Conservation (phyloP, 1,140 invertebrate species). For the Trypoxylus dichotomus region DNA sequence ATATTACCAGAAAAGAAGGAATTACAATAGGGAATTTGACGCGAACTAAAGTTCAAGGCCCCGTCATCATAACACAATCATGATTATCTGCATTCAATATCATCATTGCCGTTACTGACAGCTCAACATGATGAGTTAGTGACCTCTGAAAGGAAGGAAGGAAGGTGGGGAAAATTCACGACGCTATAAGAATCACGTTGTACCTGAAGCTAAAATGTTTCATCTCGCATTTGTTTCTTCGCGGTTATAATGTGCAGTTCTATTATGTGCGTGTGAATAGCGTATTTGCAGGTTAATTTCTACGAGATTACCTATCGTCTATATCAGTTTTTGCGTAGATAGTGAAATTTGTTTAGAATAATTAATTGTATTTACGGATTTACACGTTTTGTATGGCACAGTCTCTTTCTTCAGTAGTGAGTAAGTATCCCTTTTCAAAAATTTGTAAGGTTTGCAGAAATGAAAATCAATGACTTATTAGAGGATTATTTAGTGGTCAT, state of each 20-base stretch:
- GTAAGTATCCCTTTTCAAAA: too few relatives aligned
- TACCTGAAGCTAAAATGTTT: background rate
- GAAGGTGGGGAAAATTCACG: constrained; percentile 20
- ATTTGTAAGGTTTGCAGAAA: too few relatives aligned
- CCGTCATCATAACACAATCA: background rate
- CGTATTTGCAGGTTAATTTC: background rate
- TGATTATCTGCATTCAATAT: constrained; percentile 18
- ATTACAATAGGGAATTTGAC: background rate
- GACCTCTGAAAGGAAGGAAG: constrained; percentile 20
- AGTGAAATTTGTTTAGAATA: background rate
- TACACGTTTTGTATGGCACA: background rate
- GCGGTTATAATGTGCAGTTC: background rate
- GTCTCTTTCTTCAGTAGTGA: background rate
- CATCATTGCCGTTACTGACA: background rate
- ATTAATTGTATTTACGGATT: constrained; percentile 7
- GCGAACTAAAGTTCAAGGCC: constrained; percentile 1
- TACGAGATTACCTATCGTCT: background rate
- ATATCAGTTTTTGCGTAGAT: background rate
- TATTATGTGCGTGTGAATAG: background rate
- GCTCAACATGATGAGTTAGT: background rate
- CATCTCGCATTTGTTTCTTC: constrained; percentile 1
- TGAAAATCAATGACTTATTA: too few relatives aligned
- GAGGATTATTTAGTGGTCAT: too few relatives aligned
- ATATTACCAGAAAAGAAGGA: background rate
- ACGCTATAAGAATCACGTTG: background rate